A percentile compares a stretch with the other conserved stretches of the same genome.
Conservation (phyloP, 2,888 invertebrate genomes). For the Archips xylosteana region DNA sequence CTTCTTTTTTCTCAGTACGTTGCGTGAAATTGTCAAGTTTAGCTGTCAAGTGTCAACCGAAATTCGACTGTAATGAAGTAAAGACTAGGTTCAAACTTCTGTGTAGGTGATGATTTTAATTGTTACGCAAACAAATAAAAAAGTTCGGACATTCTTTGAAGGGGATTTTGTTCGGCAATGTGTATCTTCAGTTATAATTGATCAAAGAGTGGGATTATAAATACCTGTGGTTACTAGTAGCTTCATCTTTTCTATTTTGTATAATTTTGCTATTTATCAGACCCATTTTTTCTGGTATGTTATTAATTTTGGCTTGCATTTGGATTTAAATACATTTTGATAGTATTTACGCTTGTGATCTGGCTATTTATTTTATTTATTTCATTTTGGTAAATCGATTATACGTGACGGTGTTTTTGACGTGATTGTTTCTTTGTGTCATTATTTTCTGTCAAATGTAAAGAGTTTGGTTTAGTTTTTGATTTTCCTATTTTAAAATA, state of each 20-base stretch:
- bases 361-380: slow-evolving; percentile 2
- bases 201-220: no score
- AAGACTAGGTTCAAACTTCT: no score
- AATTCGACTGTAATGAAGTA: no score
- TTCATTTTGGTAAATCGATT: neutral
- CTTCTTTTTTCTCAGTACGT: no score
- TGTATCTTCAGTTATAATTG: no score
- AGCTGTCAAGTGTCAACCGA: no score
- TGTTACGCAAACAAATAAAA: no score
- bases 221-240: neutral
- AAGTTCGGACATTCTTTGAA: no score
- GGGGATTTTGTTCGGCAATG: no score
- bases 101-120: no score
- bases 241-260: neutral
- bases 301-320: neutral
- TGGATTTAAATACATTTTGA: neutral
- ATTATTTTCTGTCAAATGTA: neutral
- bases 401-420: neutral
- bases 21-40: no score
- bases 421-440: neutral
- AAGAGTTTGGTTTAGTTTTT: neutral
- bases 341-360: neutral
- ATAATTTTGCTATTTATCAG: neutral
- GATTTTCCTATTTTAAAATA: neutral
- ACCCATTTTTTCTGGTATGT: neutral